Evolutionary conservation across 2,797 vertebrate species (phyloP).

Genomic region (Crenuchus spilurus): DNA sequence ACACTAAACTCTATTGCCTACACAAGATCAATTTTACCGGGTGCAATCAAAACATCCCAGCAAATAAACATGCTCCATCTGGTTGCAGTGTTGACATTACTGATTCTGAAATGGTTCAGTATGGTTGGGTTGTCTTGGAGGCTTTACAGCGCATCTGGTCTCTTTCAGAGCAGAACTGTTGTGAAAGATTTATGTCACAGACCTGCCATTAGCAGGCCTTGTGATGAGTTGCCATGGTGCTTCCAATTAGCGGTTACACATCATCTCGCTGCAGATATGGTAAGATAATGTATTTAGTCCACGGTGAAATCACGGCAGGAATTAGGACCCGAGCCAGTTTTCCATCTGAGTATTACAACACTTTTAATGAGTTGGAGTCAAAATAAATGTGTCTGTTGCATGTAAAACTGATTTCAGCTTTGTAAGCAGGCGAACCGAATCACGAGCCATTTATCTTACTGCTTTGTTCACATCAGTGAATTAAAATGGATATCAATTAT

Average conservation of each 20-base stretch:
- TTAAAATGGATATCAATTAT: neutral
- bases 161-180: slow-evolving; percentile 61
- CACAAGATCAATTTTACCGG: slow-evolving; percentile 67
- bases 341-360: slow-evolving; percentile 54
- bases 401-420: slow-evolving; percentile 22
- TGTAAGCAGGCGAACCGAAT: slow-evolving; percentile 1
- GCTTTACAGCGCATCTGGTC: slow-evolving; percentile 68
- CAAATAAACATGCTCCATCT: slow-evolving; percentile 72
- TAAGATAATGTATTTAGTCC: slow-evolving; percentile 53
- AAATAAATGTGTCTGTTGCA: slow-evolving; percentile 53
- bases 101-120: slow-evolving; percentile 67
- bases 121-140: slow-evolving; percentile 66
- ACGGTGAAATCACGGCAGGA: slow-evolving; percentile 49
- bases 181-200: slow-evolving; percentile 67
- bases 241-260: slow-evolving; percentile 66
- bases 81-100: slow-evolving; percentile 71
- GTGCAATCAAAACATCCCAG: slow-evolving; percentile 67
- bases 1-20: slow-evolving; percentile 49
- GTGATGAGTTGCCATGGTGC: slow-evolving; percentile 63
- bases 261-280: slow-evolving; percentile 57
- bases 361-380: slow-evolving; percentile 44
- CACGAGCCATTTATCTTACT: slow-evolving; percentile 30
- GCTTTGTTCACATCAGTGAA: neutral
- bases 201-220: slow-evolving; percentile 61
- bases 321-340: slow-evolving; percentile 41